Conservation (phyloP, 2,797 vertebrate genomes). For the Orientallactaga sibirica region DNA sequence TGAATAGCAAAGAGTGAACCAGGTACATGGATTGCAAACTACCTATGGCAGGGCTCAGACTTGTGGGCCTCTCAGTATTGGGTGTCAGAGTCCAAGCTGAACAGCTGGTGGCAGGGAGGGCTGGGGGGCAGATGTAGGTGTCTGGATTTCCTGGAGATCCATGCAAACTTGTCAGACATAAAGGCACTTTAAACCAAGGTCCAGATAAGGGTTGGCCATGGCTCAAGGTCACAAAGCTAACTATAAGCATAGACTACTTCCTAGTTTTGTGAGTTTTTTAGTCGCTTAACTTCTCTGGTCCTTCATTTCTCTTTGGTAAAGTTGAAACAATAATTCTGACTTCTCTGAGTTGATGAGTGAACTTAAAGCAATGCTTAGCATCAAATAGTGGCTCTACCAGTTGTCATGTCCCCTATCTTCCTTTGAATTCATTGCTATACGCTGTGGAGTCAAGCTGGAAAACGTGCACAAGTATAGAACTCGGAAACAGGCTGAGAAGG, state of each 20-base stretch:
- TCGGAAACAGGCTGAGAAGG: constrained; percentile 17
- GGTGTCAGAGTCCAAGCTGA: constrained; percentile 59
- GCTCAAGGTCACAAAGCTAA: constrained; percentile 53
- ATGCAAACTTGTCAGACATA: constrained; percentile 53
- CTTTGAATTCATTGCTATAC: not conserved
- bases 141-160: constrained; percentile 53
- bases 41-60: not conserved
- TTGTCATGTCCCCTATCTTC: not conserved
- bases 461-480: not conserved
- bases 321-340: constrained; percentile 45
- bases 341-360: constrained; percentile 30
- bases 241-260: constrained; percentile 49
- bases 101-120: constrained; percentile 29
- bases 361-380: constrained; percentile 28
- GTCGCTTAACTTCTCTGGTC: constrained; percentile 52
- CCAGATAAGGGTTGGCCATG: not conserved
- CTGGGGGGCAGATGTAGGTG: constrained; percentile 48
- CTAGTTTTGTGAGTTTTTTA: not conserved
- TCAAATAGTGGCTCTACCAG: constrained; percentile 7
- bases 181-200: constrained; percentile 43
- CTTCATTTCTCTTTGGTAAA: constrained; percentile 61
- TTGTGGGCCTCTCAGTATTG: constrained; percentile 55
- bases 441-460: constrained; percentile 34
- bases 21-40: not conserved
- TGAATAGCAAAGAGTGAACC: constrained; percentile 27